Evolutionary conservation across 2,113 vertebrate species (phyloP), one percentile per base, ranked within the genome.

Genomic region (Erythrocercus mccallii): DNA sequence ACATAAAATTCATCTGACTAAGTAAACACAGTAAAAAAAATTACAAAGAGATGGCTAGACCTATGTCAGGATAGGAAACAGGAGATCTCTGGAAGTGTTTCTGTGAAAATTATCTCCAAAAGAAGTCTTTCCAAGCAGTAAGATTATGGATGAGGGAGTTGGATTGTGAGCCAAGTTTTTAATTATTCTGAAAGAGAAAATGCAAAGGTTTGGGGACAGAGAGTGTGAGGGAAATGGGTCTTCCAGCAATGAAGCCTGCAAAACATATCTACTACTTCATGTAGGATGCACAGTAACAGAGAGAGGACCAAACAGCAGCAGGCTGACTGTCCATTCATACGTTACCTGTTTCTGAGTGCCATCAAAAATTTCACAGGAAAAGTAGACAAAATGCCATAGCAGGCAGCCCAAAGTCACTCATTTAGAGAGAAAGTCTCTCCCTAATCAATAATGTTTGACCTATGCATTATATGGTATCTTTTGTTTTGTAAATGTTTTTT

Each of bases 1-100:
- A 77, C 71, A 91, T 91, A 94, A 86, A 90, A 95, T 74, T 94
- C 44, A 33, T 85, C 62, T 85, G 62, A 92, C n/a, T 78, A 44
- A 90, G 56, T 96, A 95, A 97, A 96, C 71, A 86, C 38, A 79
- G 73, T 30, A 89, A 92, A 77, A 69, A 68, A 81, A 93, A 86
- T 84, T 76, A 71, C 72, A 81, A 95, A 85, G 71, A 70, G 76
- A 79, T 64, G 42, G 35, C 71, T 83, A 91, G 68, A 86, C 28
- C 66, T 81, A 10, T 71, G 80, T 72, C 62, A 94, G 70, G 12
- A 65, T 47, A 53, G 47, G 88, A 85, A 93, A 44, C 25, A 5
- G 3, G 23, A 38, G 71, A 92, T 45, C 60, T 71, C 18, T 89
- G 86, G 40, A 81, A 95, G 53, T 14, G 4, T 24, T 69, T 86